phyloP scores from a whole-genome alignment of 2,113 vertebrate genomes.

The Uropsilus gracilis region DNA sequence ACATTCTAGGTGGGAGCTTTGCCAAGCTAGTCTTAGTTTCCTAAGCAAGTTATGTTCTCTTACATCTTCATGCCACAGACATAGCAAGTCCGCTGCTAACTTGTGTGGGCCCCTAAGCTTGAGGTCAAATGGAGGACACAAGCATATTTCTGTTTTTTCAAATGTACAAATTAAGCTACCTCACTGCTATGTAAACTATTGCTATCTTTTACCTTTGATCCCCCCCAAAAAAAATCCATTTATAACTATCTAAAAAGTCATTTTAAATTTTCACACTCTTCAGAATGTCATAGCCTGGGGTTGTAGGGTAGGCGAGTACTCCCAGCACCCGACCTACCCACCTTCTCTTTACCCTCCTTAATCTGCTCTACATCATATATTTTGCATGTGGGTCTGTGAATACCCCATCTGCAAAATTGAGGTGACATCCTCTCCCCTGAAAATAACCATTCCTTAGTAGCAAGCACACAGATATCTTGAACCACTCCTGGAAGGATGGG shows the following conservation, averaged over 20 bases:
- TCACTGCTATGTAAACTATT: not conserved
- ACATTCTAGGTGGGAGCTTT: not conserved
- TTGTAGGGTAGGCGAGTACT: not conserved
- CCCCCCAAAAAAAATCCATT: not conserved
- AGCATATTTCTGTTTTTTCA: conserved; percentile 15
- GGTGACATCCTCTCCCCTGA: fast-evolving
- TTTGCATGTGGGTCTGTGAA: not conserved
- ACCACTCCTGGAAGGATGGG: not conserved
- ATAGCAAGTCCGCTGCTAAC: not conserved
- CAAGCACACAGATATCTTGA: not conserved
- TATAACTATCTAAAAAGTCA: not conserved
- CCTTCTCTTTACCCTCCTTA: not conserved
- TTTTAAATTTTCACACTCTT: not conserved
- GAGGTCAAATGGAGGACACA: not conserved
- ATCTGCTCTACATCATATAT: fast-evolving
- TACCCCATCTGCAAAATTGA: not conserved
- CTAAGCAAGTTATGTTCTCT: not conserved
- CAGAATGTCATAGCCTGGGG: not conserved
- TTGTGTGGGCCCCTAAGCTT: not conserved
- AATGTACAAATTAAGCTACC: not conserved
- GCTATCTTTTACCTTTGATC: not conserved
- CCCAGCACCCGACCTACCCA: too few relatives aligned
- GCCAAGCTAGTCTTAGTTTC: not conserved
- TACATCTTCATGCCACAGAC: not conserved
- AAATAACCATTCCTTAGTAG: not conserved